These are phyloP conservation scores for Eulemur rufifrons DNA, from an alignment of 2,113 vertebrate genomes.

Conservation along the genomic window DNA sequence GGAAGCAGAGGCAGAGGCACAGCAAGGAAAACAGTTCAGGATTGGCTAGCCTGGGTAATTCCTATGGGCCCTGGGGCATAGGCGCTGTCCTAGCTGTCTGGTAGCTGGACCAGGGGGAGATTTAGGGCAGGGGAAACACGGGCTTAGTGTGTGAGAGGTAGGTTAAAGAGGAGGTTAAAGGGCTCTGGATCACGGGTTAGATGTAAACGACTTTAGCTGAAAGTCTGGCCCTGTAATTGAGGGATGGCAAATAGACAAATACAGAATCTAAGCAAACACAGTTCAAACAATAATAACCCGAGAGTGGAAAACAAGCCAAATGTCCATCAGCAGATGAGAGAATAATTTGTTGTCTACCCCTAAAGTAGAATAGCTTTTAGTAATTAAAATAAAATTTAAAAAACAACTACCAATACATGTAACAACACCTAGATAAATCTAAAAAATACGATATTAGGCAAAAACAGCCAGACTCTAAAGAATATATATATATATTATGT, in stretches of 20 bases:
- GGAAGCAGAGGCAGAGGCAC: not conserved
- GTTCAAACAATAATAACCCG: not conserved
- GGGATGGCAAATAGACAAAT: not conserved
- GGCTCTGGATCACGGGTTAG: not conserved
- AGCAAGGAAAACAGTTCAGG: not conserved
- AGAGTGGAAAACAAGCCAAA: not conserved
- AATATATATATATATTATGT: not conserved
- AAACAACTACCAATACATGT: not conserved
- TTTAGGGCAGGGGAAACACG: not conserved
- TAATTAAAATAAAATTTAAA: not conserved
- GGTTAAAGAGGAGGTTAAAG: not conserved
- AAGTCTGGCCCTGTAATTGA: not conserved
- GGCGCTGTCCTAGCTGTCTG: not conserved
- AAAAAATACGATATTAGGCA: not conserved
- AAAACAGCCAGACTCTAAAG: not conserved
- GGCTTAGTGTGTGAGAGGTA: not conserved
- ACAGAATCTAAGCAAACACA: not conserved
- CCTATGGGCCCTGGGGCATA: rapidly evolving
- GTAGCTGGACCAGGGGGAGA: not conserved
- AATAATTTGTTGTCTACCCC: not conserved
- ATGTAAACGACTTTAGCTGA: not conserved
- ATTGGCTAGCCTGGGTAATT: not conserved
- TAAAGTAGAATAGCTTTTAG: not conserved
- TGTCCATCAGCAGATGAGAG: not conserved
- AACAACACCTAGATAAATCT: not conserved